Evolutionary conservation across 2,113 vertebrate species (phyloP).

Genomic region (Anser cygnoides): DNA sequence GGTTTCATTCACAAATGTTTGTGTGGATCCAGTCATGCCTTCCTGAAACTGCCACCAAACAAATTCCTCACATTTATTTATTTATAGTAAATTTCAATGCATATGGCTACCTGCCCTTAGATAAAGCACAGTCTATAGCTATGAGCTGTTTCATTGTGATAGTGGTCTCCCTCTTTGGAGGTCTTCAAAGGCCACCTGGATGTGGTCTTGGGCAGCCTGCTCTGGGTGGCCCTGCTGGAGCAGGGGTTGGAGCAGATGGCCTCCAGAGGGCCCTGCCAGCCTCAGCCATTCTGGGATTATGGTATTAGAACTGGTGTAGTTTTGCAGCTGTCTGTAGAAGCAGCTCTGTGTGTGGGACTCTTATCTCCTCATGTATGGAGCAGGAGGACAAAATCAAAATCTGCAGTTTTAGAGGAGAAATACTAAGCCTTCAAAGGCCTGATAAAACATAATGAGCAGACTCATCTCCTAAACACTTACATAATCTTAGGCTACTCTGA

Average conservation of each 20-base stretch:
- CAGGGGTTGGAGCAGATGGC: not conserved
- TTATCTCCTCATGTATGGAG: not conserved
- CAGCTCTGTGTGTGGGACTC: not conserved
- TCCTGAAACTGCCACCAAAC: constrained; percentile 45
- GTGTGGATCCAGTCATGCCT: constrained; percentile 37
- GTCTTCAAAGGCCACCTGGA: not conserved
- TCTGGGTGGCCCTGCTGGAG: not conserved
- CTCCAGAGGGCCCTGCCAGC: not conserved
- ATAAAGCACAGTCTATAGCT: not conserved
- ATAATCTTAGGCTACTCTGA: not conserved
- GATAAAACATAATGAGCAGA: not conserved
- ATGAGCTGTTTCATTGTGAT: not conserved
- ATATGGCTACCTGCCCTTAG: not conserved
- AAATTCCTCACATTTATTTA: not conserved
- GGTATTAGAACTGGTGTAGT: not conserved
- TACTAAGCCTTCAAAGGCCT: not conserved
- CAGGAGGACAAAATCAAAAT: not conserved
- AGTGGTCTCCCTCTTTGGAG: not conserved
- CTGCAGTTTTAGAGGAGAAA: not conserved
- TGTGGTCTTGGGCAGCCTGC: not conserved
- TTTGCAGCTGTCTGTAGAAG: not conserved
- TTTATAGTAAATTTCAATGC: constrained; percentile 45
- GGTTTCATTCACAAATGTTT: constrained; percentile 43
- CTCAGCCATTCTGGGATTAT: not conserved
- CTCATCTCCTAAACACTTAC: not conserved